Base-by-base conservation (phyloP, 2,113 vertebrate species). In the Potamarius usumacintae region DNA sequence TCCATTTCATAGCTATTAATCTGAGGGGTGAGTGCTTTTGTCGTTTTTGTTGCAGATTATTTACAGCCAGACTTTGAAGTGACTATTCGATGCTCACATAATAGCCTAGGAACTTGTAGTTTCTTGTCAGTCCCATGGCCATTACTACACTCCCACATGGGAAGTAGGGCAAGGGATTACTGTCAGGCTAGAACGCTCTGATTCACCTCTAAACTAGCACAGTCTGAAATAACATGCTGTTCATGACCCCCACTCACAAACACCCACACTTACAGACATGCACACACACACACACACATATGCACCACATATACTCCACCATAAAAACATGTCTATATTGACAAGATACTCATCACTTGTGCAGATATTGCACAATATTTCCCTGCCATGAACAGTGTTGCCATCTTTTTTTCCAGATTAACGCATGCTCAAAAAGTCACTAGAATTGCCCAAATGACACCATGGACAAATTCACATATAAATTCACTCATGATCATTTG, bases 81-180 rank as follows among this genome's bases (percentile, higher is more conserved):
- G 48, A 10, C 58, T 12, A 15, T 25, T 57, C 2, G 30, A 77
- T 58, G 30, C 5, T 4, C 67, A 50, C 22, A 53, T 79, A 82
- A 60, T 52, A 60, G 53, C 25, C 34, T 48, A 71, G 63, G 76
- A 80, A 62, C 88, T 62, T 1, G 3, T 22, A 50, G 14, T 53
- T 85, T 83, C 72, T 83, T 78, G 50, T 57, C 50, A 48, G n/a
- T 88, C 83, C 85, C 58, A 62, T 71, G 78, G 60, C 6, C 74
- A 50, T 63, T 22, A 53, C 17, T n/a, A 50, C 48, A 48, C 85
- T 53, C 42, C 8, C 42, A 65, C n/a, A 71, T 79, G 86, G 58
- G 84, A 90, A 90, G n/a, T 83, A 85, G 83, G 83, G 65, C 83
- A 83, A 12, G 22, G 83, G 79, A 71, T 88, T 34, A 87, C 34